Evolutionary conservation across 2,888 invertebrate genomes (phyloP), one percentile per base, ranked within the genome.

Genomic region (Caenorhabditis sp.): DNA sequence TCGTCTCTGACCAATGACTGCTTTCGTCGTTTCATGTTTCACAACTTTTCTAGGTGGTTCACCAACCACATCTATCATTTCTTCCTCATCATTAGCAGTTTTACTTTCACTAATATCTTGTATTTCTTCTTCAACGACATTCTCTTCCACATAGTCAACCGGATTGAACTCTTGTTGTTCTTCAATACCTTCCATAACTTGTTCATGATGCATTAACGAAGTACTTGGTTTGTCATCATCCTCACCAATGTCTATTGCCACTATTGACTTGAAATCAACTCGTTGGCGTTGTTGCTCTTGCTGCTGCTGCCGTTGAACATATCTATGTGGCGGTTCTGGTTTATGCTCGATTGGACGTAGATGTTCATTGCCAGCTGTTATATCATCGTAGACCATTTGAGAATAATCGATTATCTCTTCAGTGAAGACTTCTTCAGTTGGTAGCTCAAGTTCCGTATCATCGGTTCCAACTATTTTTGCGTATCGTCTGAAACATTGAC

Each of bases 101-200:
- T 4, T 58, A 1, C 14, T 43, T 43, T 43, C 43, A 3, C 27
- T 50, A 1, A 53, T 27, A 2, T 26, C 43, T 1, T n/a, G 19
- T 23, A 43, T 23, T 21, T 58, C 58, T 10, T 10, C 43, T 58
- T 21, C 58, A 6, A 58, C 19, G 24, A 43, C 60, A 14, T 61
- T 62, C 21, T 54, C 66, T 0, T 62, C 67, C 26, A 31, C 54
- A 17, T 27, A 31, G 5, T 31, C 31, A 31, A 31, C 31, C 31
- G 31, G 5, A 31, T 31, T 31, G 10, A 6, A 31, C 21, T 60
- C 60, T 31, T 57, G 36, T 24, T 54, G 43, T 50, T 23, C 36
- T 31, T 64, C 66, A 8, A 66, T 66, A 12, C 67, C 67, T 1
- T 58, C 64, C 17, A 58, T 53, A 43, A 59, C 67, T 21, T 66